phyloP scores from a whole-genome alignment of 1,140 invertebrate species.

The Zelostemma sp. region DNA sequence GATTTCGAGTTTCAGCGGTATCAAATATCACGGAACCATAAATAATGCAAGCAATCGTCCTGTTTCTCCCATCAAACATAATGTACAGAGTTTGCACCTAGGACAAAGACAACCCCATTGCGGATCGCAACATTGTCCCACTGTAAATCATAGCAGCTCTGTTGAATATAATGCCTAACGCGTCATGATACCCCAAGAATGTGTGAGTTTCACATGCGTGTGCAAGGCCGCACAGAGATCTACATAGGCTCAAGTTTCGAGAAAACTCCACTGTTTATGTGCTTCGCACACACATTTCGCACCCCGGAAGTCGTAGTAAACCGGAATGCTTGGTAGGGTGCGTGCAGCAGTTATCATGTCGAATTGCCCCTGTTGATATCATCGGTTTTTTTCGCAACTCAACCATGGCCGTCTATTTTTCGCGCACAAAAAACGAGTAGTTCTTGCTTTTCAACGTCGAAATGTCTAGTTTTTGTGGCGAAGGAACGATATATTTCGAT shows the following conservation, averaged over 20 bases:
- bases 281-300: conserved; percentile 36
- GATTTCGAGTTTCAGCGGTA: neutral
- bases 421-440: too few species aligned
- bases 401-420: too few species aligned
- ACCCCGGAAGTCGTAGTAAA: conserved; percentile 55
- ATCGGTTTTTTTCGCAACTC: too few species aligned
- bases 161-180: conserved; percentile 42
- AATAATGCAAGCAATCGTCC: conserved; percentile 63
- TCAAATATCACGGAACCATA: conserved; percentile 48
- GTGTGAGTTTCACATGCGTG: conserved; percentile 32
- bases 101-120: conserved; percentile 59
- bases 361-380: conserved; percentile 28
- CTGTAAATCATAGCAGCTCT: conserved; percentile 55
- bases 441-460: too few species aligned
- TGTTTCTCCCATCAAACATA: conserved; percentile 36
- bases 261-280: conserved; percentile 40
- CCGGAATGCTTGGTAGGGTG: conserved; percentile 46
- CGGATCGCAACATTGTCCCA: conserved; percentile 21
- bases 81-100: conserved; percentile 55
- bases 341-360: conserved; percentile 32
- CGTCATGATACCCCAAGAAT: conserved; percentile 37
- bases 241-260: conserved; percentile 22
- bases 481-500: too few species aligned
- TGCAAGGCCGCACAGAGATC: neutral
- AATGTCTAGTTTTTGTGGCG: too few species aligned